These are phyloP conservation scores for Copidosoma aretas DNA, from an alignment of 2,888 invertebrate species.

Conservation along the genomic window DNA sequence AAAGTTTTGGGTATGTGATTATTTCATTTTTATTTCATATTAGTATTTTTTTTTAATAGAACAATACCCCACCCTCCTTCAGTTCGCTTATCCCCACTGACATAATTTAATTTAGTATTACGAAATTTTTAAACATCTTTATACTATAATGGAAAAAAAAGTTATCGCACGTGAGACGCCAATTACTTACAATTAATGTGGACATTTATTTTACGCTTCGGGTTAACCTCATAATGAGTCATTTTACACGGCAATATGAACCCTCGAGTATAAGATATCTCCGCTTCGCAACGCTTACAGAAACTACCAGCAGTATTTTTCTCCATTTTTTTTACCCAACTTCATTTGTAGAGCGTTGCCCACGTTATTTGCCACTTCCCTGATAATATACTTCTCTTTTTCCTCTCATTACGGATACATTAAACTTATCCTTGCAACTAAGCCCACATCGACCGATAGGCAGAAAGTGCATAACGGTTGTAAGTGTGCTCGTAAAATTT, in stretches of 20 bases:
- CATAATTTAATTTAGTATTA: no score
- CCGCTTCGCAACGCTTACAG: no score
- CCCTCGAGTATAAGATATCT: no score
- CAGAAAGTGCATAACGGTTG: neutral
- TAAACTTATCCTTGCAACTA: neutral
- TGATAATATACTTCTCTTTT: neutral
- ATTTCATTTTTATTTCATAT: no score
- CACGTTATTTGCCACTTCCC: neutral
- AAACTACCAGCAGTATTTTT: no score
- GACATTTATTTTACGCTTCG: conserved; percentile 15
- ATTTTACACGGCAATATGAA: neutral
- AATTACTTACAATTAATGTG: neutral
- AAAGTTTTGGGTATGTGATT: no score
- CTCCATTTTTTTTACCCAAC: no score
- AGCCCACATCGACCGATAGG: neutral
- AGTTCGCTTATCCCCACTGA: no score
- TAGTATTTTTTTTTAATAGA: no score
- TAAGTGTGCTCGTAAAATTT: conserved; percentile 52
- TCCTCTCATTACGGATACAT: neutral
- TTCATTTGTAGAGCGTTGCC: neutral
- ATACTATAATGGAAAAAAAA: neutral
- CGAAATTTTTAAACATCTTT: no score
- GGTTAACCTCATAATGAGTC: conserved; percentile 3
- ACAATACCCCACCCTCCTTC: no score
- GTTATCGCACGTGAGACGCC: neutral